Base-by-base conservation (phyloP, 30 jellyfish, hydroid and myxozoan species). In the Cassiopea xamachana region DNA sequence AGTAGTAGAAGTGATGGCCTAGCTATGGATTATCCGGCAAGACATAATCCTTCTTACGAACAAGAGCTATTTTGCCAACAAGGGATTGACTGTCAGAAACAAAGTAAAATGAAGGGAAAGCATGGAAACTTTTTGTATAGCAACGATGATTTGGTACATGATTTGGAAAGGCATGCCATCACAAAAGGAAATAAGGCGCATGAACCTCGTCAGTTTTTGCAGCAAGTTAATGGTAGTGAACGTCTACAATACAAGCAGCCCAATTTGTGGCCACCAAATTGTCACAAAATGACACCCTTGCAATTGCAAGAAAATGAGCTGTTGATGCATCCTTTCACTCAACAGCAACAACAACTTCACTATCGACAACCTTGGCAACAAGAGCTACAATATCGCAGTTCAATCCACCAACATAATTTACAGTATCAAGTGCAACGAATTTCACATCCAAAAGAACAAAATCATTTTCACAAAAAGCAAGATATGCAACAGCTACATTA, bases 331-430 rank as follows among this genome's bases (percentile, higher is more conserved):
- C 82, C 62, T 6, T 2, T 9, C 8, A 44, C 9, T 16, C 74
- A 59, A 49, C 13, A 77, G 48, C 74, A 77, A 77, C 87, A 39
- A 18, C 90, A 64, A 43, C 81, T 64, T 16, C 74, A 64, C 2
- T 27, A 64, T 5, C 19, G 15, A 64, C 74, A 64, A 17, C 8
- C 8, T 13, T 9, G 43, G 74, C 74, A 64, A 27, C 74, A 64
- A 64, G 74, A 64, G 27, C 27, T 64, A 27, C 43, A 14, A 27
- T 27, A 64, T 6, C 64, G 39, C 19, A 68, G 46, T 44, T 44
- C 19, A 17, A 55, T 1, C 10, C 71, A 81, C 1, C 71, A 45
- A 39, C 68, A 46, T 46, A 47, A 76, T 19, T 44, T 76, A 10
- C 85, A 76, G 59, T 17, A 6, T 8, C 48, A 8, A 69, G 17